Evolutionary conservation across 2,113 vertebrate genomes (phyloP).

Genomic region (Condylura cristata): DNA sequence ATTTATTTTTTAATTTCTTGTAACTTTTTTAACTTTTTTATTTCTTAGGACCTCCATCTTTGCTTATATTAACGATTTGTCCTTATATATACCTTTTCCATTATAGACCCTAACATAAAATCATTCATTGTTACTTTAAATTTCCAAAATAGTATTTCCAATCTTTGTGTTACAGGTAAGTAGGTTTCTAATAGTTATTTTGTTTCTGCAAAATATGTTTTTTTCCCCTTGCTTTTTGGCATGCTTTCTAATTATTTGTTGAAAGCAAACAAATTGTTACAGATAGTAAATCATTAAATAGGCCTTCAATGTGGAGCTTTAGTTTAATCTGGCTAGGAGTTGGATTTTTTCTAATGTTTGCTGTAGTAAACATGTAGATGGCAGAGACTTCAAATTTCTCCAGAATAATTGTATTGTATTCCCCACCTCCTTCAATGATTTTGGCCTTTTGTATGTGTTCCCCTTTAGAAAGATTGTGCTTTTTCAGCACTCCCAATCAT

Average conservation of each 20-base stretch:
- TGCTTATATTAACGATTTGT: neutral
- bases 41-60: neutral
- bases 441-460: neutral
- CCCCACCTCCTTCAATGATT: neutral
- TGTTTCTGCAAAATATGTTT: neutral
- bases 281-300: neutral
- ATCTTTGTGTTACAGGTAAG: neutral
- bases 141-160: neutral
- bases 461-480: neutral
- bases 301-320: neutral
- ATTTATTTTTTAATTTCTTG: neutral
- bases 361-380: neutral
- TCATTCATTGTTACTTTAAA: constrained; percentile 37
- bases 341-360: neutral
- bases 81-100: neutral
- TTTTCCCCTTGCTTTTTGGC: neutral
- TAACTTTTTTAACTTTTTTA: neutral
- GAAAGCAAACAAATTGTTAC: neutral
- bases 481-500: neutral
- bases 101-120: neutral
- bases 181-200: neutral
- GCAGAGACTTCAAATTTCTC: neutral
- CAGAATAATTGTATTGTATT: neutral
- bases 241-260: neutral
- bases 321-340: neutral